Base-by-base conservation (phyloP, 2,113 vertebrate genomes). In the Scophthalmus maximus region DNA sequence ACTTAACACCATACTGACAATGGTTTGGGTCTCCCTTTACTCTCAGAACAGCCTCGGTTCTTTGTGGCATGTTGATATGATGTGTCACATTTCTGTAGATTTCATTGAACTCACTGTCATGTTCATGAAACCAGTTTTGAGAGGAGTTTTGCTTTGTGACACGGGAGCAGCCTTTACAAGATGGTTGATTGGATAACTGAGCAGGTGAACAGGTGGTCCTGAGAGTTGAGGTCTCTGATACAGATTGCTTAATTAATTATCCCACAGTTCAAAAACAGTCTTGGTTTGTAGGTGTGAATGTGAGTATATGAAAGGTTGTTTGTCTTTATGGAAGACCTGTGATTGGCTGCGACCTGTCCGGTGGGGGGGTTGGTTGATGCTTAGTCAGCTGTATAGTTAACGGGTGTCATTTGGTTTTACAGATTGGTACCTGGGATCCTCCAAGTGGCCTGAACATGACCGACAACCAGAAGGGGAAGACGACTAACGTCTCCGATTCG, bases 351-450 rank as follows among this genome's bases (percentile, higher is more conserved):
- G n/a, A n/a, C n/a, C n/a, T n/a, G n/a, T n/a, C n/a, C n/a, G n/a
- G n/a, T n/a, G n/a, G n/a, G n/a, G n/a, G n/a, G n/a, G n/a, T n/a
- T n/a, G n/a, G n/a, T n/a, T n/a, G n/a, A n/a, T n/a, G n/a, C n/a
- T n/a, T n/a, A n/a, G n/a, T n/a, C n/a, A n/a, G 25, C 18, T 32
- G n/a, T 25, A 17, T 22, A 6, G 27, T 8, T 64, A 51, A 64
- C n/a, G 14, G 60, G 22, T 32, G 29, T 56, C 15, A 6, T 60
- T 72, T 11, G 64, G 5, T 66, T 83, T 93, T 90, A 51, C 88
- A 99, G 98, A 97, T 98, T 90, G 98, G 98, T 76, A 99, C 96
- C 18, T 99, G 98, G 98, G 98, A 98, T 84, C 96, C 96, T 9
- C 86, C 93, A 51, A 98, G 96, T 76, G 97, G 98, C 64, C 92